A percentile compares a stretch with the other conserved stretches of the same genome.
These are phyloP conservation scores for Saimiri boliviensis DNA, from an alignment of 2,113 vertebrate species.

Conservation along the genomic window DNA sequence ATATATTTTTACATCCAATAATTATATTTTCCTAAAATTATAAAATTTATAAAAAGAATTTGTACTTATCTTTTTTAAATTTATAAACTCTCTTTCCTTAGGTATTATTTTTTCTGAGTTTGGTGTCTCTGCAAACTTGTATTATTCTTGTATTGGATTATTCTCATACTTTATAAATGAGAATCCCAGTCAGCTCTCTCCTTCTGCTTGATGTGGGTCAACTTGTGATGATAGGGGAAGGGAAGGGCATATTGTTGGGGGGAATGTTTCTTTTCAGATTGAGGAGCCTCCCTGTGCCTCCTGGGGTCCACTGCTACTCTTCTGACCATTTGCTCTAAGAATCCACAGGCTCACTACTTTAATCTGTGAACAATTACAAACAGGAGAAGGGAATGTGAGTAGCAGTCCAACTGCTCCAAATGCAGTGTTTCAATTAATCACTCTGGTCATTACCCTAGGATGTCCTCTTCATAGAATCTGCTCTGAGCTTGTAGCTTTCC, in stretches of 20 bases:
- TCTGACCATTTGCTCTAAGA: not conserved
- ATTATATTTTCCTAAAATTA: slow-evolving; percentile 4
- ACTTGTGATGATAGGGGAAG: not conserved
- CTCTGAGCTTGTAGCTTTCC: not conserved
- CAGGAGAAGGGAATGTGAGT: not conserved
- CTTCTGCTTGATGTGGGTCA: not conserved
- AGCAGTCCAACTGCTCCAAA: not conserved
- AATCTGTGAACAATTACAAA: not conserved
- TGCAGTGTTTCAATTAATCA: not conserved
- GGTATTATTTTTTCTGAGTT: not conserved
- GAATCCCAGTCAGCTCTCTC: not conserved
- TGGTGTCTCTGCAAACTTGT: not conserved
- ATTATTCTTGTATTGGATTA: not conserved
- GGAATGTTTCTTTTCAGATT: not conserved
- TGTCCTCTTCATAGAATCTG: not conserved
- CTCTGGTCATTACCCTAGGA: not conserved
- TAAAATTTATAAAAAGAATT: slow-evolving; percentile 39
- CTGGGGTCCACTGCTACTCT: not conserved
- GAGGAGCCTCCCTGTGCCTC: not conserved
- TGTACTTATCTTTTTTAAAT: not conserved
- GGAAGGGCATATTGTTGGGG: not conserved
- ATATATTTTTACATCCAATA: not conserved
- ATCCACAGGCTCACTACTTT: not conserved
- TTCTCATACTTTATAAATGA: not conserved
- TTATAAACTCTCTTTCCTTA: not conserved